Conservation (phyloP, 2,888 invertebrate species). For the Palloptera scutellata region DNA sequence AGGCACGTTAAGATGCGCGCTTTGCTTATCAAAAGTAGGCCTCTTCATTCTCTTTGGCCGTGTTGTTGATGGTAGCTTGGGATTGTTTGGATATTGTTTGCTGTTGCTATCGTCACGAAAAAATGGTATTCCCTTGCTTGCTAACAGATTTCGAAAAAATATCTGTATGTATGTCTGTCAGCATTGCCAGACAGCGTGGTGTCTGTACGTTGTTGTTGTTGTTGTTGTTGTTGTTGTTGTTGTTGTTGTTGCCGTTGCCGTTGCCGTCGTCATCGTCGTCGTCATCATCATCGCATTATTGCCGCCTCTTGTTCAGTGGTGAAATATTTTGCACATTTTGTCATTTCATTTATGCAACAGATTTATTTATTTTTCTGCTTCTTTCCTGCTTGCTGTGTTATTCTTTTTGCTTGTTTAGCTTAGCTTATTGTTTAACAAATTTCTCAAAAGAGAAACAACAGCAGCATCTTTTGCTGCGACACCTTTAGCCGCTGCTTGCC, state of each 20-base stretch:
- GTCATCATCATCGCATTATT: too few species aligned
- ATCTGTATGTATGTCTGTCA: too few species aligned
- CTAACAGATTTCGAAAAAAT: too few species aligned
- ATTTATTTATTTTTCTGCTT: conserved; percentile 24
- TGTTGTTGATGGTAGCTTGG: neutral
- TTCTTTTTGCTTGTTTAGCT: conserved; percentile 11
- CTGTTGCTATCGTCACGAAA: neutral
- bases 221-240: neutral
- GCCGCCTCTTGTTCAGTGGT: neutral
- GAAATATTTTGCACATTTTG: conserved; percentile 44
- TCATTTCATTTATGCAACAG: conserved; percentile 59
- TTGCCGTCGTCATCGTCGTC: neutral
- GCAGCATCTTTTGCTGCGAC: conserved; percentile 26
- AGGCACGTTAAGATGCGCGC: too few species aligned
- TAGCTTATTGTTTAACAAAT: conserved; percentile 32
- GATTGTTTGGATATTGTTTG: neutral
- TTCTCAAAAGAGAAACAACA: conserved; percentile 5
- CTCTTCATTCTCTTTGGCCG: neutral
- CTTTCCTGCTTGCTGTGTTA: neutral
- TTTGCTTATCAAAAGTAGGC: too few species aligned
- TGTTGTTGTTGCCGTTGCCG: too few species aligned
- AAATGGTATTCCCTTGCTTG: neutral
- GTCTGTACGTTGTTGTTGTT: conserved; percentile 16
- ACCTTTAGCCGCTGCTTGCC: conserved; percentile 12
- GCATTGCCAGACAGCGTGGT: conserved; percentile 29